Evolutionary conservation across 2,888 invertebrate species (phyloP).

Genomic region (Strigamia maritima): DNA sequence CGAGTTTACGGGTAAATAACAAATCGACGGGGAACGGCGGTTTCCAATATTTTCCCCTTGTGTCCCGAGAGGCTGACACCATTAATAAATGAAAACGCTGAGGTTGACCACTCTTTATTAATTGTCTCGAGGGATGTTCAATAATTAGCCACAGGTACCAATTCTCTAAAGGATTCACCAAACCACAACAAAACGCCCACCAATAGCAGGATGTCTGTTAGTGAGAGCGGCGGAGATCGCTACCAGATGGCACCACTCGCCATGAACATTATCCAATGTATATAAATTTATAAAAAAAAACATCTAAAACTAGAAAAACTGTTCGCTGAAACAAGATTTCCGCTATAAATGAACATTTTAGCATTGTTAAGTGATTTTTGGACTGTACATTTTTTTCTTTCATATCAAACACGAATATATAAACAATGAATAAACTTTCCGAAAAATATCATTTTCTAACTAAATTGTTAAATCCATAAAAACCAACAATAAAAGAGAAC

Average conservation of each 20-base stretch:
- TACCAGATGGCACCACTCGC: slow-evolving; percentile 1
- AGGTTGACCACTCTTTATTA: slow-evolving; percentile 32
- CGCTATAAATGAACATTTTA: too few species aligned
- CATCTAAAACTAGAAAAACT: too few species aligned
- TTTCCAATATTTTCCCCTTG: neutral
- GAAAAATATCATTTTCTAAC: too few species aligned
- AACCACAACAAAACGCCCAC: slow-evolving; percentile 32
- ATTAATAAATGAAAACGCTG: slow-evolving; percentile 25
- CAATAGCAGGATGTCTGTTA: neutral
- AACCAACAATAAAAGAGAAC: too few species aligned
- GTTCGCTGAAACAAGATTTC: too few species aligned
- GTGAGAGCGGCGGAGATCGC: neutral
- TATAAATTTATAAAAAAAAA: too few species aligned
- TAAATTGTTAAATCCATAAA: too few species aligned
- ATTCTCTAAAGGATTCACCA: slow-evolving; percentile 17
- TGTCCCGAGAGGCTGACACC: neutral
- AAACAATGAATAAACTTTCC: too few species aligned
- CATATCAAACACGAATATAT: too few species aligned
- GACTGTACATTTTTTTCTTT: too few species aligned
- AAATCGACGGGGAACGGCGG: neutral
- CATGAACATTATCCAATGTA: neutral
- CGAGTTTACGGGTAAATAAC: neutral
- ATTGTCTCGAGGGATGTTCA: slow-evolving; percentile 13
- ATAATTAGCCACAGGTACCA: slow-evolving; percentile 23
- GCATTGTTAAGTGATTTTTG: too few species aligned